phyloP scores from a whole-genome alignment of 2,113 vertebrate genomes.

The Phalacrocorax pelagicus region DNA sequence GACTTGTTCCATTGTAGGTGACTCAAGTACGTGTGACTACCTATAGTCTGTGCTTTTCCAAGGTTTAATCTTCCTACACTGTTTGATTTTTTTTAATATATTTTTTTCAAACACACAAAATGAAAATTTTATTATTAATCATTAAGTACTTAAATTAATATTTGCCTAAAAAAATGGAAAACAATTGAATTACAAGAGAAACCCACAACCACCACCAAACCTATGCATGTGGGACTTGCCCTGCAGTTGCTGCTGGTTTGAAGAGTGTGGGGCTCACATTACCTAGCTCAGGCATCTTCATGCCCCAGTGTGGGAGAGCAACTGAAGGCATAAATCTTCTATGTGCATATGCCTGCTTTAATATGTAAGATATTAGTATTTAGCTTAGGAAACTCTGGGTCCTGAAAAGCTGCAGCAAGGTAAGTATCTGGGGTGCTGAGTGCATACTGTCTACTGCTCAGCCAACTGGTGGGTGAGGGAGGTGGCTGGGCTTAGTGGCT shows the following conservation, averaged over 20 bases:
- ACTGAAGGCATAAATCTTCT: not conserved
- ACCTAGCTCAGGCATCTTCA: not conserved
- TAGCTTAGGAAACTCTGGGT: not conserved
- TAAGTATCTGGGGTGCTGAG: not conserved
- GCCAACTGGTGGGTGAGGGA: not conserved
- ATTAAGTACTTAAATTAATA: not conserved
- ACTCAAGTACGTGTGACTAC: not conserved
- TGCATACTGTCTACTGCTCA: not conserved
- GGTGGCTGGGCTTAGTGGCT: rapidly evolving
- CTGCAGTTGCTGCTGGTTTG: not conserved
- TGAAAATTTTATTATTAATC: not conserved
- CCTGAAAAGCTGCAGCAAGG: not conserved
- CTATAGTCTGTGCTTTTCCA: not conserved
- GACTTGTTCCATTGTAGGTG: not conserved
- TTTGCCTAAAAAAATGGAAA: not conserved
- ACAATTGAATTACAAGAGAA: not conserved
- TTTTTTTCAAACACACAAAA: not conserved
- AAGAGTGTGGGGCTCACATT: not conserved
- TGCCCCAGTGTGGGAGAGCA: not conserved
- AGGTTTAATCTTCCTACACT: not conserved
- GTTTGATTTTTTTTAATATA: not conserved
- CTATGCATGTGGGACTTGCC: rapidly evolving
- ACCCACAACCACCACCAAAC: not conserved
- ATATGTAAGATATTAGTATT: not conserved
- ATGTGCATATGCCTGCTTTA: not conserved